A percentile compares a stretch with the other conserved stretches of the same genome.
phyloP scores from a whole-genome alignment of 53 echinoderm and acorn worm species.

The Arbacia lixula region DNA sequence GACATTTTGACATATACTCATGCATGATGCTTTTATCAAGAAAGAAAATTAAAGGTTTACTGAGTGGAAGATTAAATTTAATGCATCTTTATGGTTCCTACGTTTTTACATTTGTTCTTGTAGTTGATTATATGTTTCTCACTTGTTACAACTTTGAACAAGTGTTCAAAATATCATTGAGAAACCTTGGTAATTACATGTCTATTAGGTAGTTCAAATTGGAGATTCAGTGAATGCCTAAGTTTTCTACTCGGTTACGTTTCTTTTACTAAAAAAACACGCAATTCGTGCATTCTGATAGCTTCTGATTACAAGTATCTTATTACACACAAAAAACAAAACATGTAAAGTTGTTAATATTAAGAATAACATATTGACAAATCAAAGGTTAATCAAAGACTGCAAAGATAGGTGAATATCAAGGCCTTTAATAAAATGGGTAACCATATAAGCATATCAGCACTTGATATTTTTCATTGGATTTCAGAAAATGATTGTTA shows the following conservation, averaged over 20 bases:
- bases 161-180: conserved; percentile 26
- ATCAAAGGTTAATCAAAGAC: conserved; percentile 20
- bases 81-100: conserved; percentile 23
- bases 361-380: conserved; percentile 22
- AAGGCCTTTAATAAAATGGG: conserved; percentile 26
- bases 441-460: conserved; percentile 20
- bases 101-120: conserved; percentile 21
- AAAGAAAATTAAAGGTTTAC: conserved; percentile 18
- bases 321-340: conserved; percentile 26
- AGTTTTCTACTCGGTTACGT: conserved; percentile 23
- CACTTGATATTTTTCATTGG: conserved; percentile 28
- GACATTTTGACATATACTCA: conserved; percentile 26
- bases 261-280: conserved; percentile 23
- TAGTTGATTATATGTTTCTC: conserved; percentile 18
- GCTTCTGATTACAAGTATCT: conserved; percentile 20
- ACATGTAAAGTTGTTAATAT: conserved; percentile 17
- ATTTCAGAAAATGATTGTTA: conserved; percentile 29
- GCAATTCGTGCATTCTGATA: conserved; percentile 23
- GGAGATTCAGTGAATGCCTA: conserved; percentile 24
- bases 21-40: conserved; percentile 26
- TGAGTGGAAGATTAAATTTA: conserved; percentile 11
- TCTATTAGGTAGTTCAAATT: conserved; percentile 22
- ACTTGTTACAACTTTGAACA: conserved; percentile 23
- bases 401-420: conserved; percentile 26
- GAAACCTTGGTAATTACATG: conserved; percentile 8